Evolutionary conservation across 2,888 invertebrate species (phyloP), one percentile per base, ranked within the genome.

Genomic region (Nomada ferruginata): DNA sequence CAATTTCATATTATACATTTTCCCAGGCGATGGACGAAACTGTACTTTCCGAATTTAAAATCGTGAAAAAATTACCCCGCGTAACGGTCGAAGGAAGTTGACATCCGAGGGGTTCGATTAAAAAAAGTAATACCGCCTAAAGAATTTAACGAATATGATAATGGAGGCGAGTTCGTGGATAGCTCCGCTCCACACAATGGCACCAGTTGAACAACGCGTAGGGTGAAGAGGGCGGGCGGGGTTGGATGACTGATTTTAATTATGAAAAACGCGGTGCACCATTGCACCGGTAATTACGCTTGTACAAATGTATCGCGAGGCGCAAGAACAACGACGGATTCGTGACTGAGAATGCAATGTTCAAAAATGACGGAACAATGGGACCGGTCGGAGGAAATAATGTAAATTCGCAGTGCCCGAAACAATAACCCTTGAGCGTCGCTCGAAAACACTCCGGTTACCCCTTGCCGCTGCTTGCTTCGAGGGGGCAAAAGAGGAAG

Each of bases 341-440:
- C 83, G 87, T 85, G 85, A 86, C 87, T 83, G 81, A 77, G 86
- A 84, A 87, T 84, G 82, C 81, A 79, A 76, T 77, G 79, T 82
- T 87, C 65, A 88, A 85, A 87, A 87, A 87, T 85, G 85, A 77
- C 83, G 69, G 87, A 84, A 83, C 87, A 85, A 86, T 84, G 84
- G 71, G 72, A 79, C 80, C 81, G 81, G 20, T 78, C 81, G 83
- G 76, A 87, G 87, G 82, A 88, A 87, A 86, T 87, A 87, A 86
- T 87, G 87, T 82, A 88, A 87, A 88, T 86, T 85, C 86, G 81
- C 78, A 69, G 85, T 88, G 83, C 87, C 87, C 81, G 87, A 88
- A 87, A 88, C 87, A 87, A 85, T 88, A 88, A 88, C 87, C 85
- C 87, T 88, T 84, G 85, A 88, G 77, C 85, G 84, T 83, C 85